Conservation (phyloP, 1,140 invertebrate genomes). For the Asbolus verrucosus region DNA sequence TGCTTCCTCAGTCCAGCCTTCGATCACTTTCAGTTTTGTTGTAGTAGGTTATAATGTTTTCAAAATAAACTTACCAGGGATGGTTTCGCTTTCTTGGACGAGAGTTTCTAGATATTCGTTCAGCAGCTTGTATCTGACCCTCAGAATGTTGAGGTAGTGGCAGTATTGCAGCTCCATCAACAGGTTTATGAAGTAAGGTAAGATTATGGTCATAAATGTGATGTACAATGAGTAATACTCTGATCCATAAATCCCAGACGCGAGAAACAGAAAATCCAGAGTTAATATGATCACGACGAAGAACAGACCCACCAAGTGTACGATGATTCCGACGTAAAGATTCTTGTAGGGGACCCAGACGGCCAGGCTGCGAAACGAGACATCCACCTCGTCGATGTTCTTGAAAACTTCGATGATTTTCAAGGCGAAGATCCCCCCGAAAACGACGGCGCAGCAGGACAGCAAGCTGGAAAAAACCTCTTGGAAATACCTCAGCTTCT, state of each 20-base stretch:
- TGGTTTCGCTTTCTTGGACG: slow-evolving; percentile 6
- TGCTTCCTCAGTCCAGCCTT: slow-evolving; percentile 25
- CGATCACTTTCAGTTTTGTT: too few relatives aligned
- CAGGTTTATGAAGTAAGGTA: slow-evolving; percentile 44
- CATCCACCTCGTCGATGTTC: slow-evolving; percentile 48
- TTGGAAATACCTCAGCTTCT: slow-evolving; percentile 39
- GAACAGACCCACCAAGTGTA: slow-evolving; percentile 6
- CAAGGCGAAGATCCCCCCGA: slow-evolving; percentile 42
- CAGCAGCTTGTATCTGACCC: slow-evolving; percentile 43
- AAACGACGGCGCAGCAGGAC: slow-evolving; percentile 19
- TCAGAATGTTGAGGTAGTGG: slow-evolving; percentile 42
- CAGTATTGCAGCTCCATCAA: slow-evolving; percentile 49
- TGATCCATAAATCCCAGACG: neutral
- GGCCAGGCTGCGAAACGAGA: slow-evolving; percentile 45
- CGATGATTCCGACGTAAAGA: slow-evolving; percentile 20
- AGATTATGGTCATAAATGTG: slow-evolving; percentile 6
- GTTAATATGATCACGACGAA: neutral
- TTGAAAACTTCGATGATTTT: slow-evolving; percentile 47
- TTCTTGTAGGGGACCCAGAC: slow-evolving; percentile 47
- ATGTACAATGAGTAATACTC: slow-evolving; percentile 14
- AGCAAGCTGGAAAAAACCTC: slow-evolving; percentile 28
- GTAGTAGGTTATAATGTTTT: slow-evolving; percentile 11
- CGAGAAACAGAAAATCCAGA: slow-evolving; percentile 8
- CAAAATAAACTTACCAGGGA: slow-evolving; percentile 38
- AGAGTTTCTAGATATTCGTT: slow-evolving; percentile 51